A percentile compares a stretch with the other conserved stretches of the same genome.
These are phyloP conservation scores for Narcine bancroftii DNA, from an alignment of 2,113 vertebrate species.

Conservation along the genomic window DNA sequence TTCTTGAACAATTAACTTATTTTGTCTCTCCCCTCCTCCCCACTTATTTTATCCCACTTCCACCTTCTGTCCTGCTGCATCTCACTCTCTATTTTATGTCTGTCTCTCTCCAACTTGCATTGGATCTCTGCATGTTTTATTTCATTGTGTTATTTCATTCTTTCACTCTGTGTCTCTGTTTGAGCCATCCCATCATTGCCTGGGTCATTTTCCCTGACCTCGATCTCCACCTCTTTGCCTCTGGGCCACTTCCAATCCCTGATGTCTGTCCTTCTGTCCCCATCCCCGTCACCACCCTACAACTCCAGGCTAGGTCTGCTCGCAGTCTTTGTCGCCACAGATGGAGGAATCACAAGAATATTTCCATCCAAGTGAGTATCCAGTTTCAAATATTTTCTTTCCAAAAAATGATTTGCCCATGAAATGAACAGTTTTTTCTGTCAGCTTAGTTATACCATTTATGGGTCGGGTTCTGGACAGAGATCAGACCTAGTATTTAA, in stretches of 20 bases:
- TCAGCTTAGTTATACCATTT: too few relatives aligned
- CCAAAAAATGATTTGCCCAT: neutral
- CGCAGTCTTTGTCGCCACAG: conserved; percentile 87
- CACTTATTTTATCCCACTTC: neutral
- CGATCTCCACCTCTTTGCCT: neutral
- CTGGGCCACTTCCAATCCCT: neutral
- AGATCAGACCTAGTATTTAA: too few relatives aligned
- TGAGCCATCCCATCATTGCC: neutral
- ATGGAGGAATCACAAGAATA: conserved; percentile 86
- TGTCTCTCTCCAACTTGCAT: neutral
- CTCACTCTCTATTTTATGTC: neutral
- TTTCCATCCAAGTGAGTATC: conserved; percentile 91
- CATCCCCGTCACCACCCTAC: conserved; percentile 23
- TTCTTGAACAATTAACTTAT: conserved; percentile 2
- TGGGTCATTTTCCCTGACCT: neutral
- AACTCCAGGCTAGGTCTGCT: conserved; percentile 81
- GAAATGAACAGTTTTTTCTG: too few relatives aligned
- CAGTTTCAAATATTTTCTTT: neutral
- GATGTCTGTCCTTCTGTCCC: rapidly evolving
- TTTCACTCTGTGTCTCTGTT: neutral
- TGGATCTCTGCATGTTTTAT: neutral
- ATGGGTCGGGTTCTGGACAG: too few relatives aligned
- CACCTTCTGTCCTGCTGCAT: neutral
- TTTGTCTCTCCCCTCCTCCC: conserved; percentile 13
- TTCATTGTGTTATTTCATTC: neutral